phyloP scores from a whole-genome alignment of 2,797 vertebrate genomes.

The Mus spretus region DNA sequence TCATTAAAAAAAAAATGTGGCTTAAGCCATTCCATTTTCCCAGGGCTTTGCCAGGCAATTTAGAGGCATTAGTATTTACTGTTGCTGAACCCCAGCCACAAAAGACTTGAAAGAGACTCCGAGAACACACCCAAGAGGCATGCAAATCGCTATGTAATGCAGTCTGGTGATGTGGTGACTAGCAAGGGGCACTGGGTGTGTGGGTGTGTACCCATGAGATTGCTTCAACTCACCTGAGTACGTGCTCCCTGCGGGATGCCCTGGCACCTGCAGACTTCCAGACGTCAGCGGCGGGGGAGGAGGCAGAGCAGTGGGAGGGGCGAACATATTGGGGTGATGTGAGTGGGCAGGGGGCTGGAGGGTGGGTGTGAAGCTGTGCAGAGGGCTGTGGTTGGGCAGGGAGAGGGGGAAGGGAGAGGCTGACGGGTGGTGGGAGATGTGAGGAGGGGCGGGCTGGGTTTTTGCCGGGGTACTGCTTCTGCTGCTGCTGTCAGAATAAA shows the following conservation, averaged over 20 bases:
- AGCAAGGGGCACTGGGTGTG: fast-evolving
- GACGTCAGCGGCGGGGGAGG: constrained; percentile 98
- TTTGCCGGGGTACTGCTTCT: constrained; percentile 98
- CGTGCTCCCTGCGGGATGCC: constrained; percentile 95
- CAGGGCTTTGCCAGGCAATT: not conserved
- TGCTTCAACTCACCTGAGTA: constrained; percentile 92
- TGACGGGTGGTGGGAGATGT: constrained; percentile 92
- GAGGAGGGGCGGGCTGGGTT: constrained; percentile 92
- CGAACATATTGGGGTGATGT: constrained; percentile 99
- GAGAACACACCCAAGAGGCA: not conserved
- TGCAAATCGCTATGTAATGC: not conserved
- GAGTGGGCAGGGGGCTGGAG: constrained; percentile 94
- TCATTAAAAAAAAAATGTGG: not conserved
- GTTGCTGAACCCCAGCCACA: not conserved
- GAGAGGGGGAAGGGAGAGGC: constrained; percentile 94
- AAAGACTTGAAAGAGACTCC: not conserved
- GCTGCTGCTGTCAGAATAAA: constrained; percentile 92
- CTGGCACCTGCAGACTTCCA: constrained; percentile 95
- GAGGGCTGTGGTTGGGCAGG: constrained; percentile 92
- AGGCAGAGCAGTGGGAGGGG: constrained; percentile 97
- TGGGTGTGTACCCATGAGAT: not conserved
- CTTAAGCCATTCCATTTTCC: not conserved
- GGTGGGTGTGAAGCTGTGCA: constrained; percentile 94
- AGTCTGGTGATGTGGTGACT: not conserved
- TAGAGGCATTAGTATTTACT: not conserved